A percentile compares a stretch with the other conserved stretches of the same genome.
These are phyloP conservation scores for Danaus plexippus DNA, from an alignment of 1,140 invertebrate genomes.

Conservation along the genomic window DNA sequence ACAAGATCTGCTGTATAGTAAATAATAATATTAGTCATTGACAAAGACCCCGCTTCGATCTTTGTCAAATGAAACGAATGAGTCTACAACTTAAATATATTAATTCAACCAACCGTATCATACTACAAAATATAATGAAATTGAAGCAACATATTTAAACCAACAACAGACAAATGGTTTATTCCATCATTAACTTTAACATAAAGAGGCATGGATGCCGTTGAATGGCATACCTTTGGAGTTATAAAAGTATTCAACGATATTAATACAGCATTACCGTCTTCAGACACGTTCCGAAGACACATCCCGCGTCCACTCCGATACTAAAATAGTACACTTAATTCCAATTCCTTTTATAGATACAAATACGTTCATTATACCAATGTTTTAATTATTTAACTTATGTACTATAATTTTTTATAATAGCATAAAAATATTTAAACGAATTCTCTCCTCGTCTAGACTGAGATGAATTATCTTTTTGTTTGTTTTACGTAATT, in stretches of 20 bases:
- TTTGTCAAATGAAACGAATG: neutral
- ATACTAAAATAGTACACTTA: slow-evolving; percentile 39
- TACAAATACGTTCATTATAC: slow-evolving; percentile 29
- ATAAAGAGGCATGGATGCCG: too few species aligned
- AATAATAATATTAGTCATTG: too few species aligned
- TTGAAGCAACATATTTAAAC: slow-evolving; percentile 4
- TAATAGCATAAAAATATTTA: slow-evolving; percentile 16
- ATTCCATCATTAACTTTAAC: neutral
- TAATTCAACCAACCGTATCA: neutral
- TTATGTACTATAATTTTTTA: slow-evolving; percentile 16
- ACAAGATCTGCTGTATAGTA: too few species aligned
- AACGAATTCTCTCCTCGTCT: slow-evolving; percentile 9
- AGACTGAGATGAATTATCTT: slow-evolving; percentile 6
- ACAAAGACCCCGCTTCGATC: too few species aligned
- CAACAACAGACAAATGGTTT: slow-evolving; percentile 2
- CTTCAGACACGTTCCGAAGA: slow-evolving; percentile 14
- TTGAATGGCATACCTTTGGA: too few species aligned
- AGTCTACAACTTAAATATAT: neutral
- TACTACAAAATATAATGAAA: neutral
- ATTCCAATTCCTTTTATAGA: slow-evolving; percentile 55
- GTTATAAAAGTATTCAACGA: too few species aligned
- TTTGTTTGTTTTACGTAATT: slow-evolving; percentile 13
- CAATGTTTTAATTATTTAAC: too few species aligned
- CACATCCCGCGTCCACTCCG: slow-evolving; percentile 14
- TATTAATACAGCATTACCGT: slow-evolving; percentile 8